Evolutionary conservation across 2,797 vertebrate genomes (phyloP).

Genomic region (Acropternis orthonyx): DNA sequence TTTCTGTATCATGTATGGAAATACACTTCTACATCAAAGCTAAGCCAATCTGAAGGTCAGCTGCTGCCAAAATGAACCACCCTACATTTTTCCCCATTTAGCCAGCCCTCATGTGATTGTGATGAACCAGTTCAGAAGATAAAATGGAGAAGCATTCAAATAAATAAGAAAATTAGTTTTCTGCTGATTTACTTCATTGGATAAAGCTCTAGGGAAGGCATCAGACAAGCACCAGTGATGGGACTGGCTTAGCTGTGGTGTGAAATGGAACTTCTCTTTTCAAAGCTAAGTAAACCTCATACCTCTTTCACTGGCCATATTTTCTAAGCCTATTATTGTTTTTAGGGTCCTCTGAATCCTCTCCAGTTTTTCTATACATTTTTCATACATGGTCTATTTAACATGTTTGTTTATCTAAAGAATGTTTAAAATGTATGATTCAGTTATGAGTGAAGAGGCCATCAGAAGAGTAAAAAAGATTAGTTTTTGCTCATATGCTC

Average conservation of each 20-base stretch:
- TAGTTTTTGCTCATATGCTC: background rate
- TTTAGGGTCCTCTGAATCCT: background rate
- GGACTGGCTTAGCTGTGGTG: background rate
- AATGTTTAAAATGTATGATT: background rate
- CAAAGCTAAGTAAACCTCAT: background rate
- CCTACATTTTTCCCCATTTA: background rate
- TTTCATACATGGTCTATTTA: background rate
- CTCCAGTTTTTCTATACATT: background rate
- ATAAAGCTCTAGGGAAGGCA: background rate
- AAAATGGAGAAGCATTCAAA: background rate
- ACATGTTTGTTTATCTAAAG: background rate
- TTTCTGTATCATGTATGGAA: background rate
- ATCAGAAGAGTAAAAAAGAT: background rate
- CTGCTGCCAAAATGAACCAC: background rate
- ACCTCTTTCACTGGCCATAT: background rate
- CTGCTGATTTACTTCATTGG: background rate
- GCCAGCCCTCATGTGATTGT: background rate
- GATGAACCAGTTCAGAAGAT: background rate
- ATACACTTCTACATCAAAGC: background rate
- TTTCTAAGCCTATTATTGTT: background rate
- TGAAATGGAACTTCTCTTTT: background rate
- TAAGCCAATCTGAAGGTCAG: background rate
- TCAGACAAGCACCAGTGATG: background rate
- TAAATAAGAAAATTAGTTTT: background rate
- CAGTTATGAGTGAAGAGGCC: background rate